Base-by-base conservation (phyloP, 2,113 vertebrate species). In the Gymnobelideus leadbeateri region DNA sequence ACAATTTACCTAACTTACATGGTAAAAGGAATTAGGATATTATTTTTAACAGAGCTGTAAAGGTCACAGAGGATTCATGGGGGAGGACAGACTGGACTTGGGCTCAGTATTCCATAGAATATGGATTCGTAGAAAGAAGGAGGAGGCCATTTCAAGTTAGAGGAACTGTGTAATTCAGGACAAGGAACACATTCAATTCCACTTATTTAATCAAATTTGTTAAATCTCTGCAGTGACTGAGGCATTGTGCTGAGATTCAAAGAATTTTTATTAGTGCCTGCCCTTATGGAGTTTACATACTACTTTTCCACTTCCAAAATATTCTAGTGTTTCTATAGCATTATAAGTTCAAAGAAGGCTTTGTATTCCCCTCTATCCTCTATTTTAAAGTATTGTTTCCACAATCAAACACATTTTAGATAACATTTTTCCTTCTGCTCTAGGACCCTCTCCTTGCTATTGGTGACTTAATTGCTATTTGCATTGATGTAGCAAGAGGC, bases 401-500 rank as follows among this genome's bases (percentile, higher is more conserved):
- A 90, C 0, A 54, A 47, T 25, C 26, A 53, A 47, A 50, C 43
- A 90, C 12, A 90, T 55, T 51, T 50, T n/a, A 47, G 43, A 8
- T 49, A 23, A 37, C 52, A 97, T 92, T 43, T 12, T 91, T n/a
- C 50, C 55, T 91, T 43, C 53, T 98, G 97, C 91, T 43, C 9
- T 90, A 93, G 9, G 51, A 93, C 9, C 84, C 94, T 90, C 52
- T 98, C 91, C 94, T 97, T 19, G 96, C 47, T 68, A 26, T 95
- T 47, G 28, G 7, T 54, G 94, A 95, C n/a, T 96, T 96, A n/a
- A 91, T 97, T 91, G 92, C 91, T 5, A 96, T 97, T 57, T 96
- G 92, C 92, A 25, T 94, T 91, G 92, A 96, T 95, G 93, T 95
- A 90, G 92, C 96, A 89, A 96, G 89, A 95, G 96, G 95, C 46